Conservation (phyloP, 2,113 vertebrate species). For the Crypturellus undulatus region DNA sequence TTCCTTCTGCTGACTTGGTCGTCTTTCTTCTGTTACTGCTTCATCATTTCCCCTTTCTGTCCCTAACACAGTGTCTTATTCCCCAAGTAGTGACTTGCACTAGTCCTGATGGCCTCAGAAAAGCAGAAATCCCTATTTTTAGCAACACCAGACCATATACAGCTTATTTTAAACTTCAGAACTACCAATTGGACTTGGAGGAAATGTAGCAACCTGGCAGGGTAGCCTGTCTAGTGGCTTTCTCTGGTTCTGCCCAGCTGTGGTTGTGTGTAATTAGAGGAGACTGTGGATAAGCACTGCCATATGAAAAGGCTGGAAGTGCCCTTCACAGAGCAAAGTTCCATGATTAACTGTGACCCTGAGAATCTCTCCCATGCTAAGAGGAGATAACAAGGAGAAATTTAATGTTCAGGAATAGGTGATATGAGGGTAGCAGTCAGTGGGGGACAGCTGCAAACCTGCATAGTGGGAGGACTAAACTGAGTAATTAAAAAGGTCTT, state of each 20-base stretch:
- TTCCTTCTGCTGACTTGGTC: neutral
- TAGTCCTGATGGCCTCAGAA: neutral
- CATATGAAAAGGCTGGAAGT: neutral
- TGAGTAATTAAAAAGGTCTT: neutral
- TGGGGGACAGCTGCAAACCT: neutral
- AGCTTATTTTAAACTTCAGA: neutral
- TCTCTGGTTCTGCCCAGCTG: neutral
- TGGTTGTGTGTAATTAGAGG: neutral
- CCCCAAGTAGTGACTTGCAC: neutral
- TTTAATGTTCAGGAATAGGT: neutral
- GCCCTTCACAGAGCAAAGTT: neutral
- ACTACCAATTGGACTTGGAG: neutral
- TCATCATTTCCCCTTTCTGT: neutral
- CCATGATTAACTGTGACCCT: neutral
- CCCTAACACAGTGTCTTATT: neutral
- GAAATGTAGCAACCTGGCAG: neutral
- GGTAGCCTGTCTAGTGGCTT: neutral
- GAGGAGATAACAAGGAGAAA: neutral
- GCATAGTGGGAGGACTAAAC: neutral
- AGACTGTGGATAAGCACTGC: neutral
- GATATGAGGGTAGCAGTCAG: neutral
- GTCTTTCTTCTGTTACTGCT: neutral
- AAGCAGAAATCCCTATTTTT: neutral
- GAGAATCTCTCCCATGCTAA: neutral
- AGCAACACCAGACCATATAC: too few species aligned